Evolutionary conservation across 1,140 invertebrate genomes (phyloP), one percentile per base, ranked within the genome.

Genomic region (Glossosoma conforme): DNA sequence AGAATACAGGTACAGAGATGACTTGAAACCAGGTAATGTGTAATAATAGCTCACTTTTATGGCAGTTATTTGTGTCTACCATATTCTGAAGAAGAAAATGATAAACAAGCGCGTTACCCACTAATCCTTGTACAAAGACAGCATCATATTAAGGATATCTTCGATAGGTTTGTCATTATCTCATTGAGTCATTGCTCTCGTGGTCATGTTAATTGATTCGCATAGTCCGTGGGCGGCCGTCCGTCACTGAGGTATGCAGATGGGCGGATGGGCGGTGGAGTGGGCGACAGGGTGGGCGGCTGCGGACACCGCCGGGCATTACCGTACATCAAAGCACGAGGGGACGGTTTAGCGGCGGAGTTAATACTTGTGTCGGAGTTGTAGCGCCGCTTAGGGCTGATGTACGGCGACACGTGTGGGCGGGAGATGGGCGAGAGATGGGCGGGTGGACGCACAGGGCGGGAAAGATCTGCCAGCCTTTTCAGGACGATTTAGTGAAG

Each of bases 301-400:
- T 9, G 35, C 14, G 9, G 38, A 19, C 18, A n/a, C n/a, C n/a
- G n/a, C 20, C 37, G 21, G 33, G 41, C 45, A 56, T 42, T 33
- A 46, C 48, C 54, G 54, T 56, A 42, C 9, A 56, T 56, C 54
- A 56, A 54, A 50, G 46, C 24, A 35, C 14, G n/a, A 33, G 21
- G 38, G 24, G 17, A 15, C 22, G 41, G 40, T 21, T 40, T 42
- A 37, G 43, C 40, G 47, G 48, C 35, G 42, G 42, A 51, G 45
- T 55, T 49, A 50, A 33, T 55, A 41, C 46, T 44, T 37, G 41
- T 51, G 41, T 43, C 24, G 9, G 21, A 17, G 25, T 36, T 35
- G 46, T n/a, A 14, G 14, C 41, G 35, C 24, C 54, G 43, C 43
- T 42, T 40, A 38, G 33, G 30, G 42, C 44, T 51, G 54, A 56